Conservation (phyloP, 2,888 invertebrate genomes). For the Notocelia uddmanniana region DNA sequence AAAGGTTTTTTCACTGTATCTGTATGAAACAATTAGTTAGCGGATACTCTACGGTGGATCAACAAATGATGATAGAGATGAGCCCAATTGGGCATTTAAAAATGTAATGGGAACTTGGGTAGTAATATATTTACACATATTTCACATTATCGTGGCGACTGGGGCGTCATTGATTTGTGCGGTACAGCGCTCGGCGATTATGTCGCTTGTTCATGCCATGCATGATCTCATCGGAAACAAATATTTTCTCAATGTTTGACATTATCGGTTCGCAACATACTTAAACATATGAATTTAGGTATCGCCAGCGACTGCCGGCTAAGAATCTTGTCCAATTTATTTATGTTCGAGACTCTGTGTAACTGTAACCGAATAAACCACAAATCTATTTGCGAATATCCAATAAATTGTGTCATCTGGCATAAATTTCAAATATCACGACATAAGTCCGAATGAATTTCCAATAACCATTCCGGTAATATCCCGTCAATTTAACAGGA, state of each 20-base stretch:
- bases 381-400: too few species aligned
- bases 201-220: slow-evolving; percentile 18
- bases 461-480: slow-evolving; percentile 1
- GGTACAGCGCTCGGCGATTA: slow-evolving; percentile 26
- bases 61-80: not conserved
- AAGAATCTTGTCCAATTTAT: slow-evolving; percentile 9
- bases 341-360: too few species aligned
- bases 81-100: not conserved
- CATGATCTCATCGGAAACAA: slow-evolving; percentile 43
- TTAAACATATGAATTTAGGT: slow-evolving; percentile 4
- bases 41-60: slow-evolving; percentile 5
- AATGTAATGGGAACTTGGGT: not conserved
- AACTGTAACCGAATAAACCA: too few species aligned
- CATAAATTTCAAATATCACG: too few species aligned
- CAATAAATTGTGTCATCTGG: too few species aligned
- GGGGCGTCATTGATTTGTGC: slow-evolving; percentile 3
- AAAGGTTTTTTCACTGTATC: not conserved
- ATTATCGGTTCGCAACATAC: slow-evolving; percentile 11
- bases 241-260: slow-evolving; percentile 34
- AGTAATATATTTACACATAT: slow-evolving; percentile 8
- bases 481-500: slow-evolving; percentile 6
- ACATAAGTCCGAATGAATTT: not conserved
- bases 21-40: slow-evolving; percentile 7
- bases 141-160: slow-evolving; percentile 8
- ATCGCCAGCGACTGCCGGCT: not conserved